These are phyloP conservation scores for Sphecodes monilicornis DNA, from an alignment of 2,888 invertebrate species.

Conservation along the genomic window DNA sequence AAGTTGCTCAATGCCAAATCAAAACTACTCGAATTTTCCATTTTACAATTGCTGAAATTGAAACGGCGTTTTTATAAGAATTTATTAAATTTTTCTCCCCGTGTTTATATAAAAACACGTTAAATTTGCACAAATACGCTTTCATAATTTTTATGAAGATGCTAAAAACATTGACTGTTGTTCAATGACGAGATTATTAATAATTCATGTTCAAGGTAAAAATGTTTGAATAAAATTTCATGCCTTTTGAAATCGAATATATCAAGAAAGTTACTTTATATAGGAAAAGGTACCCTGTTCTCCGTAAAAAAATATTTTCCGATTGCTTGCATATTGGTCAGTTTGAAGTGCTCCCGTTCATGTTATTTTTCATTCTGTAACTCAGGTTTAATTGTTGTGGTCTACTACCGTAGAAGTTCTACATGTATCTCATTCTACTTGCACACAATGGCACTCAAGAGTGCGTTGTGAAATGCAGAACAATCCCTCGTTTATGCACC, in stretches of 20 bases:
- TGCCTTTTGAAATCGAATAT: neutral
- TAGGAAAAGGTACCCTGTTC: neutral
- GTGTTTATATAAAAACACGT: no score
- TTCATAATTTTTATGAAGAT: neutral
- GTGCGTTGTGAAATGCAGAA: constrained; percentile 9
- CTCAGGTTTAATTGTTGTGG: neutral
- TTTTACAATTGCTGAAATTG: neutral
- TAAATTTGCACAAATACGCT: neutral
- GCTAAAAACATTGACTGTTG: neutral
- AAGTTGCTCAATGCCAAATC: no score
- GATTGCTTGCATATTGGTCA: neutral
- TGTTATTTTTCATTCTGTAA: neutral
- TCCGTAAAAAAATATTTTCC: neutral
- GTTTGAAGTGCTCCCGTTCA: neutral
- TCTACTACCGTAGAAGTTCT: neutral
- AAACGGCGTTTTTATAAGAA: neutral
- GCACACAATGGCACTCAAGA: constrained; percentile 12
- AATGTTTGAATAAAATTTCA: neutral
- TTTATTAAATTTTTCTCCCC: neutral
- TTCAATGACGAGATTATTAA: neutral
- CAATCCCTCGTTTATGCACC: constrained; percentile 17
- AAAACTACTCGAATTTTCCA: neutral
- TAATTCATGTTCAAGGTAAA: neutral
- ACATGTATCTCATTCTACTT: constrained; percentile 4
- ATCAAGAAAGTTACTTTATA: neutral